Percentiles rank a stretch among this genome's conserved stretches.
Evolutionary conservation across 2,888 invertebrate genomes (phyloP).

Genomic region (Hetaerina titia): DNA sequence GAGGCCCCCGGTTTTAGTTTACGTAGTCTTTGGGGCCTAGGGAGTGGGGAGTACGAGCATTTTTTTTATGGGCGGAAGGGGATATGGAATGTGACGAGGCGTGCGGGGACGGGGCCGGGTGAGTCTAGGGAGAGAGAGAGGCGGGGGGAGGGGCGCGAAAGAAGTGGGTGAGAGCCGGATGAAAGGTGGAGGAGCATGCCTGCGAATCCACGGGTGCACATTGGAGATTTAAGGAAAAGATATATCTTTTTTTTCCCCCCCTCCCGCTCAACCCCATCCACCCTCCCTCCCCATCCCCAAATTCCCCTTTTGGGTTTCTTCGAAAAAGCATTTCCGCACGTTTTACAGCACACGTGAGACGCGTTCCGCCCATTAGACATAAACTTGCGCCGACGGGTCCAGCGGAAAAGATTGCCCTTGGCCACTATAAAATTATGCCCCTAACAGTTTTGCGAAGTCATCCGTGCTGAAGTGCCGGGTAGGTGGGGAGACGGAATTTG

Average conservation of each 20-base stretch:
- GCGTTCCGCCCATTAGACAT: conserved; percentile 23
- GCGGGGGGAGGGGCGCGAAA: not conserved
- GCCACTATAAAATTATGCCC: conserved; percentile 8
- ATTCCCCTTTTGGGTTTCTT: not conserved
- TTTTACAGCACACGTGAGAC: conserved; percentile 27
- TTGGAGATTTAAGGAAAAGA: not conserved
- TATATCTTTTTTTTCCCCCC: not conserved
- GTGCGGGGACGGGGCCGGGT: not conserved
- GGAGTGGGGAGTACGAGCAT: not conserved
- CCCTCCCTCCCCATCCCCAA: not conserved
- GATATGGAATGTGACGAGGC: not conserved
- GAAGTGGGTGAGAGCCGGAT: not conserved
- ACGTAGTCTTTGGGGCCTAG: not conserved
- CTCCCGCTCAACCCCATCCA: not conserved
- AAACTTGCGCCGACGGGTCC: not conserved
- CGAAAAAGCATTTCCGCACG: conserved; percentile 4
- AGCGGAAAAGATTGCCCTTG: conserved; percentile 8
- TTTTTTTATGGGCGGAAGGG: not conserved
- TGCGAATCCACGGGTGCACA: not conserved
- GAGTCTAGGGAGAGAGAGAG: not conserved
- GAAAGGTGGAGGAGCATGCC: not conserved
- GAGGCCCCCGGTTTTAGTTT: not conserved
- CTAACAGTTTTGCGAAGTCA: not conserved
- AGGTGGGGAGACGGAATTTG: not conserved
- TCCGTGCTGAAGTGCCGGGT: not conserved